A percentile compares a stretch with the other conserved stretches of the same genome.
Conservation (phyloP, 2,113 vertebrate genomes). For the Aphyosemion australe region DNA sequence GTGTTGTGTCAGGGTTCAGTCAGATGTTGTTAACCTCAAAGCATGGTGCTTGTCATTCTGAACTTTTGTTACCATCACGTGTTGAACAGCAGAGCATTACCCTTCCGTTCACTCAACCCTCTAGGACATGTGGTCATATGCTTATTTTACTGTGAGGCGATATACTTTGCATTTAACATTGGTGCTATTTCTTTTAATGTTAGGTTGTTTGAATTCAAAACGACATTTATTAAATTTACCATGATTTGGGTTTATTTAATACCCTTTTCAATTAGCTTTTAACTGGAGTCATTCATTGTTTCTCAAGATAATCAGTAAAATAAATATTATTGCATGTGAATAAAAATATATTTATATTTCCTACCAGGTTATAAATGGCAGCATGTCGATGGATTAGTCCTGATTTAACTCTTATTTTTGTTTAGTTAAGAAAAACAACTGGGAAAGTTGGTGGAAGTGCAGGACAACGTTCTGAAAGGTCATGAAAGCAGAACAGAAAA, state of each 20-base stretch:
- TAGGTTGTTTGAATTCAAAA: no score
- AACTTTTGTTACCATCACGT: constrained; percentile 7
- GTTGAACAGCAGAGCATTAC: neutral
- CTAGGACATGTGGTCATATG: neutral
- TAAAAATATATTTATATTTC: no score
- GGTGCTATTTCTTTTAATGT: no score
- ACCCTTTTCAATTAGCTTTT: no score
- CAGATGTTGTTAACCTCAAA: constrained; percentile 57
- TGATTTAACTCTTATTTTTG: no score
- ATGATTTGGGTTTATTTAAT: no score
- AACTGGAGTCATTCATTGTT: no score
- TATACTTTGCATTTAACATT: neutral
- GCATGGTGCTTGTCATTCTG: constrained; percentile 34
- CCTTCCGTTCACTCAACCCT: neutral
- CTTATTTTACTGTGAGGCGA: neutral
- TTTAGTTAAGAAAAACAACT: neutral
- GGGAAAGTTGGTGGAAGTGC: neutral
- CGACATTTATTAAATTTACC: no score
- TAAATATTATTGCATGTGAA: no score
- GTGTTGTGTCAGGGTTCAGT: constrained; percentile 58
- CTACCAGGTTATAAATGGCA: no score
- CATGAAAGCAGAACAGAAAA: constrained; percentile 45
- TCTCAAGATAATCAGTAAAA: no score
- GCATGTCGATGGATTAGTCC: no score
- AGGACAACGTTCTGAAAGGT: neutral